These are phyloP conservation scores for Rattus norvegicus DNA, from an alignment of 2,113 vertebrate species.

Conservation along the genomic window GRCr8 NC_086027.1:87855001-87855500, in stretches of 20 bases:
- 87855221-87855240: neutral
- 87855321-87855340: neutral
- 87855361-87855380: neutral
- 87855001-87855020: neutral
- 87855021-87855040: neutral
- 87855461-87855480: neutral
- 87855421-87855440: no score
- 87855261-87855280: conserved; percentile 30
- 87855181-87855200: neutral
- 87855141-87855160: neutral
- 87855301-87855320: neutral
- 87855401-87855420: neutral
- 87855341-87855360: conserved; percentile 13
- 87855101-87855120: neutral
- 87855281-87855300: conserved; percentile 7
- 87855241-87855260: neutral
- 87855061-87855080: neutral
- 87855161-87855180: neutral
- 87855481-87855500: neutral
- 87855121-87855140: neutral
- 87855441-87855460: no score
- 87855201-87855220: neutral
- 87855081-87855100: neutral
- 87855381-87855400: neutral
- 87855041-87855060: neutral